phyloP scores from a whole-genome alignment of 1,140 invertebrate species.

The Drosophila ohnishii region DNA sequence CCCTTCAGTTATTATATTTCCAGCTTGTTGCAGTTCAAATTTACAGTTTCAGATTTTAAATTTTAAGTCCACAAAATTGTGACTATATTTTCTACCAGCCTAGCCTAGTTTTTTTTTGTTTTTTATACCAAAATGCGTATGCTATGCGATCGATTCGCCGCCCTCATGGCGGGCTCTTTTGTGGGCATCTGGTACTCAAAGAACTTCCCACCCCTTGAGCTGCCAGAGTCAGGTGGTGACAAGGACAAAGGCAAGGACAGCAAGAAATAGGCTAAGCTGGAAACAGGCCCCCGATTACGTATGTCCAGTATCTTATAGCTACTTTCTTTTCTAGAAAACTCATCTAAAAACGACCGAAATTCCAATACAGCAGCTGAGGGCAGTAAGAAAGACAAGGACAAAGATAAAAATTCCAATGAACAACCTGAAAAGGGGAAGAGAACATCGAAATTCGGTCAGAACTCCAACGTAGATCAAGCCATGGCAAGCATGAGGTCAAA shows the following conservation, averaged over 20 bases:
- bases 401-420: background rate
- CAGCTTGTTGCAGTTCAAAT: background rate
- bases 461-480: background rate
- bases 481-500: background rate
- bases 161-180: slow-evolving; percentile 5
- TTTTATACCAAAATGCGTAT: slow-evolving; percentile 5
- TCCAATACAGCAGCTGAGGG: background rate
- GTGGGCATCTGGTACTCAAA: slow-evolving; percentile 23
- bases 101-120: background rate
- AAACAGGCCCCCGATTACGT: slow-evolving; percentile 5
- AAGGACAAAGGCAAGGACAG: background rate
- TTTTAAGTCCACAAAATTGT: slow-evolving; percentile 18
- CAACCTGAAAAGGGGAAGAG: background rate
- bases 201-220: slow-evolving; percentile 1
- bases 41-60: background rate
- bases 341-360: slow-evolving; percentile 9
- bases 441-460: background rate
- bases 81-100: background rate
- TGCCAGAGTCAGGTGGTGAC: background rate
- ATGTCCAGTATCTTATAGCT: slow-evolving; percentile 11
- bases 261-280: slow-evolving; percentile 10
- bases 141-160: slow-evolving; percentile 18
- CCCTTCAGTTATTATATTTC: background rate
- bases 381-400: background rate
- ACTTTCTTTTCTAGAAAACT: background rate